Evolutionary conservation across 2,888 invertebrate species (phyloP).

Genomic region (Tipula helvola): DNA sequence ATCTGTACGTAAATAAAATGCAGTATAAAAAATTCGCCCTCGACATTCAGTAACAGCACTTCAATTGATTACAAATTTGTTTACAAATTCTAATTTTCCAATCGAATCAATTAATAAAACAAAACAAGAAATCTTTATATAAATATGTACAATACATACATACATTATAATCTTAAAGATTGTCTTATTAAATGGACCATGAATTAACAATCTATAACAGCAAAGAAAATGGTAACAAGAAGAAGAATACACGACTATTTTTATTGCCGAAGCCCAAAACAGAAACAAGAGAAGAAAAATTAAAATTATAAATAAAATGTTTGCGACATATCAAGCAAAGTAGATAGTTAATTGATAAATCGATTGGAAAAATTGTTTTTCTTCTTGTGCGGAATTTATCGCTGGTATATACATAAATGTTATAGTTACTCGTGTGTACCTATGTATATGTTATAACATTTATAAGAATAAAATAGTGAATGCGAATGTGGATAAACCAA

Average conservation of each 20-base stretch:
- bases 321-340: conserved; percentile 7
- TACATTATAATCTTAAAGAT: neutral
- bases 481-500: neutral
- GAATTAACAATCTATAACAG: neutral
- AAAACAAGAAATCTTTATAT: neutral
- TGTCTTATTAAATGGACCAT: conserved; percentile 4
- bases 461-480: neutral
- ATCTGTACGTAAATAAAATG: neutral
- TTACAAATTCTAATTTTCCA: neutral
- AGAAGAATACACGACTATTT: neutral
- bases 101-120: neutral
- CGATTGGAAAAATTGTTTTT: conserved; percentile 5
- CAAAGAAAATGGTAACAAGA: neutral
- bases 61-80: neutral
- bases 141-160: too few species aligned
- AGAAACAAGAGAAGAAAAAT: neutral
- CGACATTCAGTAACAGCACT: neutral
- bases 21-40: neutral
- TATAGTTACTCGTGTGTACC: neutral
- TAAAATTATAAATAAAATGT: neutral
- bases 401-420: neutral
- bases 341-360: conserved; percentile 9
- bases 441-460: neutral
- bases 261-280: neutral
- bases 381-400: neutral